Base-by-base conservation (phyloP, 2,113 vertebrate species). In the Pachypanchax playfairii region DNA sequence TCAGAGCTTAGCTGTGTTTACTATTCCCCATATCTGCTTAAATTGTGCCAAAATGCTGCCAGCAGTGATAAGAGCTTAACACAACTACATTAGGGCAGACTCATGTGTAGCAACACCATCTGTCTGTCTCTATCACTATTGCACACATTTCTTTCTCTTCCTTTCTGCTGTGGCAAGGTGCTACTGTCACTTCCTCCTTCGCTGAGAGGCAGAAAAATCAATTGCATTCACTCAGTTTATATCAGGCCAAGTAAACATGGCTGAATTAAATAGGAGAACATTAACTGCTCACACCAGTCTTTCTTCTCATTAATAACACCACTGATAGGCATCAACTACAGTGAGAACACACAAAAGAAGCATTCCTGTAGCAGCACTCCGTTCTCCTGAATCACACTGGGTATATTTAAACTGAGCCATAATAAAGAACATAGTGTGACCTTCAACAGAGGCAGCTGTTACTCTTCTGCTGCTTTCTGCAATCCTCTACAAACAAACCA, bases 41-140 rank as follows among this genome's bases (percentile, higher is more conserved):
- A 78, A 72, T 66, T 51, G 51, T 68, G 36, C 64, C 74, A 57
- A 78, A 39, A 64, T 22, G 51, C 77, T 80, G 77, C 74, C 69
- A 64, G 75, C 4, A 6, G 70, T 62, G 77, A 85, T 87, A 76
- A 80, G 74, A 55, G 58, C 61, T 70, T 51, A 80, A 73, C 51
- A 60, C 53, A 74, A 71, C 70, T 65, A 67, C 75, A 82, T 77
- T 71, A 76, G 54, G 67, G 41, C 63, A 70, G 73, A 36, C 71
- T 70, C 61, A 67, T 57, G 54, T 80, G 76, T 39, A 70, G 68
- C 58, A 62, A 48, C 76, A 76, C 79, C 73, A 87, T 85, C 80
- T 78, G 63, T 85, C 83, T 72, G 70, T 72, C 77, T 82, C 73
- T 78, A 83, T 83, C 67, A n/a, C 74, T 39, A 59, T 70, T 50